Evolutionary conservation across 1,140 invertebrate species (phyloP).

Genomic region (Aphaenogaster floridana): DNA sequence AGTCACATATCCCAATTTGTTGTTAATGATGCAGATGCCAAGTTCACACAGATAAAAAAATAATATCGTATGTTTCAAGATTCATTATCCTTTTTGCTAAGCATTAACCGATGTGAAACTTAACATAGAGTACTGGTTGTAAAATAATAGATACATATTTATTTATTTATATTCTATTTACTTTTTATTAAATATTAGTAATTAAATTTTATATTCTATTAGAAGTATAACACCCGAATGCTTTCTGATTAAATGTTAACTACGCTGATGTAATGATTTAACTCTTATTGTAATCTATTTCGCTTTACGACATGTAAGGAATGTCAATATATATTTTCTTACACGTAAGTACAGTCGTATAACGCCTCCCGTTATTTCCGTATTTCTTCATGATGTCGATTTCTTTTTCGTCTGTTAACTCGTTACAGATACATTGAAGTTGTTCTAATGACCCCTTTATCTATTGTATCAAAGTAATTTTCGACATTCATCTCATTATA

Average conservation of each 20-base stretch:
- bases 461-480: not conserved
- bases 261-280: not conserved
- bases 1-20: no score
- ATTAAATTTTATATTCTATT: not conserved
- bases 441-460: not conserved
- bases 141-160: not conserved
- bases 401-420: not conserved
- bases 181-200: not conserved
- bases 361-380: not conserved
- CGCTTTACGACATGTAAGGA: not conserved
- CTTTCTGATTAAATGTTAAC: not conserved
- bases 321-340: not conserved
- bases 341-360: not conserved
- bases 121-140: no score
- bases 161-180: not conserved
- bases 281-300: not conserved
- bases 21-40: no score
- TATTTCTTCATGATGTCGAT: conserved; percentile 5
- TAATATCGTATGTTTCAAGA: no score
- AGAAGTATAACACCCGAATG: not conserved
- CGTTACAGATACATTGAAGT: not conserved
- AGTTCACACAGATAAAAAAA: no score
- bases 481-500: not conserved
- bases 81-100: no score
- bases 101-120: no score